phyloP scores from a whole-genome alignment of 2,888 invertebrate species.

The Alentia gelatinosa region DNA sequence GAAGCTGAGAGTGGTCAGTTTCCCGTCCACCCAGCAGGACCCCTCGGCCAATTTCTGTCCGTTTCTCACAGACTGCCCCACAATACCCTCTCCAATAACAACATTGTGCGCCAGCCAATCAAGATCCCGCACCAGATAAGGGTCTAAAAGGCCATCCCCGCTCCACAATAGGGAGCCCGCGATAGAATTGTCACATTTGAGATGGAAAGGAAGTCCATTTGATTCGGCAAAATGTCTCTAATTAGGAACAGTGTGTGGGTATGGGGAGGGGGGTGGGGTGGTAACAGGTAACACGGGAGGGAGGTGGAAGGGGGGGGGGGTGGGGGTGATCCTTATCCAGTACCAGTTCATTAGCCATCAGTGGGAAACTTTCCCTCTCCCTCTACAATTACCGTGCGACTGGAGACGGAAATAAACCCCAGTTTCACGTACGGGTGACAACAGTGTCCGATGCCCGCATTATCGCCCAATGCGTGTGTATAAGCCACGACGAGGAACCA shows the following conservation, averaged over 20 bases:
- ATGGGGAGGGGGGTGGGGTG: background rate
- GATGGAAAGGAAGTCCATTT: constrained; percentile 2
- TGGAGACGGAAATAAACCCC: background rate
- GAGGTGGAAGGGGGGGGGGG: background rate
- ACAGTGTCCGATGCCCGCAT: background rate
- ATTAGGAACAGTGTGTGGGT: background rate
- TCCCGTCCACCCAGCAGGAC: too few species aligned
- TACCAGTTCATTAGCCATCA: background rate
- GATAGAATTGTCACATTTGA: constrained; percentile 41
- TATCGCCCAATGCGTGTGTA: background rate
- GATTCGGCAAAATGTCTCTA: constrained; percentile 4
- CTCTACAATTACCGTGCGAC: background rate
- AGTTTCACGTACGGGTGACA: background rate
- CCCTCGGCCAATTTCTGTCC: background rate
- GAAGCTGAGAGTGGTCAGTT: constrained; percentile 16
- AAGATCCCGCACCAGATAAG: constrained; percentile 1
- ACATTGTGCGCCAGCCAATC: constrained; percentile 9
- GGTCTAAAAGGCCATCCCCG: constrained; percentile 6
- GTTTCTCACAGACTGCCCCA: background rate
- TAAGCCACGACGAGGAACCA: too few species aligned
- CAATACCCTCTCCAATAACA: constrained; percentile 24
- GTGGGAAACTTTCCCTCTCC: background rate
- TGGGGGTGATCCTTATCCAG: background rate
- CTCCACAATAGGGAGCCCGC: background rate
- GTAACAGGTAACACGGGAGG: background rate